A percentile compares a stretch with the other conserved stretches of the same genome.
These are phyloP conservation scores for Empidonax traillii DNA, from an alignment of 2,113 vertebrate genomes.

Conservation along the genomic window DNA sequence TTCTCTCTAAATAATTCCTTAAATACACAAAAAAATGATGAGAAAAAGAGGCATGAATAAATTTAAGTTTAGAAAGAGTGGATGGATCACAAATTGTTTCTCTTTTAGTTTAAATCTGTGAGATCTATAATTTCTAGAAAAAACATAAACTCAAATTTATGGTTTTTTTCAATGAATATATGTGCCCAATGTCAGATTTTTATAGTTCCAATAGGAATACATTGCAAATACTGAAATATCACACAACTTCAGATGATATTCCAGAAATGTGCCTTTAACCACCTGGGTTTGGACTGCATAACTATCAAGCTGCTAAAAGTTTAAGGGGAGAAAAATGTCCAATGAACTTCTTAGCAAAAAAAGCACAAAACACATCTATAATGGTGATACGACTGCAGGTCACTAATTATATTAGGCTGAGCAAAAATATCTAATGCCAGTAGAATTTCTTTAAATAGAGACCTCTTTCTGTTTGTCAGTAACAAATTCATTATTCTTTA, in stretches of 20 bases:
- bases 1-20: not conserved
- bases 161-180: not conserved
- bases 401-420: not conserved
- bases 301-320: not conserved
- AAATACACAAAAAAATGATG: not conserved
- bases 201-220: not conserved
- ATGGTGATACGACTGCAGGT: not conserved
- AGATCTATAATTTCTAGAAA: not conserved
- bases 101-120: not conserved
- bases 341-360: not conserved
- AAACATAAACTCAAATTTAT: not conserved
- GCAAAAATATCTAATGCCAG: not conserved
- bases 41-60: not conserved
- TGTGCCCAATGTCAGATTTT: not conserved
- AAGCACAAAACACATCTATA: not conserved
- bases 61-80: constrained; percentile 18
- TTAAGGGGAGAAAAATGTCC: not conserved
- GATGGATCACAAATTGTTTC: not conserved
- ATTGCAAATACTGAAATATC: not conserved
- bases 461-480: not conserved
- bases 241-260: not conserved
- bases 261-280: not conserved
- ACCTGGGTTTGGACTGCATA: not conserved
- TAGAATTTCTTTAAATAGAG: not conserved
- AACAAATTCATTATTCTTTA: constrained; percentile 32